Percentiles rank a stretch among this genome's conserved stretches.
Conservation (phyloP, 2,888 invertebrate species). For the Tholera decimalis region DNA sequence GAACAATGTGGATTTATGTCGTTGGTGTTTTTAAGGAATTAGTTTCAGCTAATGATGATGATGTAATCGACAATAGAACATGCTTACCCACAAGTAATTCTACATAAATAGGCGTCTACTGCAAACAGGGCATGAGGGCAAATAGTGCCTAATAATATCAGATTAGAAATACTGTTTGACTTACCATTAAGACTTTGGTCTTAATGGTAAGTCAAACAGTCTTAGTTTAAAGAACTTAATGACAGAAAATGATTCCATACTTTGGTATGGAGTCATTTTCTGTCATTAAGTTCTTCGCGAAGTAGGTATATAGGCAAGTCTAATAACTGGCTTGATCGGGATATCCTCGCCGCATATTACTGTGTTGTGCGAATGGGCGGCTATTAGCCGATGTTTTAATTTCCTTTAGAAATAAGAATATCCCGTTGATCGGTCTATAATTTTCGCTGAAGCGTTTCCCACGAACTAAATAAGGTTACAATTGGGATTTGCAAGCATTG, state of each 20-base stretch:
- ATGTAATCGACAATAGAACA: not conserved
- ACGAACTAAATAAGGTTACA: constrained; percentile 11
- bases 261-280: not conserved
- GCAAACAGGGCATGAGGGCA: too few species aligned
- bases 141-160: too few species aligned
- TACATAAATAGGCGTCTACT: too few species aligned
- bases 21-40: too few species aligned
- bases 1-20: too few species aligned
- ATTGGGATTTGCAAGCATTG: not conserved
- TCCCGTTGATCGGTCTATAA: constrained; percentile 15
- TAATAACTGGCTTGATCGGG: constrained; percentile 18
- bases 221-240: too few species aligned
- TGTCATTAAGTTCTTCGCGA: not conserved
- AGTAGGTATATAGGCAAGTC: not conserved
- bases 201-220: too few species aligned
- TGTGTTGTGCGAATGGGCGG: constrained; percentile 6
- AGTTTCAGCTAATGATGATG: too few species aligned
- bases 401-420: constrained; percentile 43
- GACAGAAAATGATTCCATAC: too few species aligned
- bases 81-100: too few species aligned
- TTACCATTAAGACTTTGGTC: not conserved
- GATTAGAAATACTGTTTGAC: not conserved
- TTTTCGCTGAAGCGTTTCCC: constrained; percentile 17
- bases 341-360: constrained; percentile 21
- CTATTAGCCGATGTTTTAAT: constrained; percentile 20